Evolutionary conservation across 1,140 invertebrate genomes (phyloP).

Genomic region (Leptinotarsa undecemlineata): DNA sequence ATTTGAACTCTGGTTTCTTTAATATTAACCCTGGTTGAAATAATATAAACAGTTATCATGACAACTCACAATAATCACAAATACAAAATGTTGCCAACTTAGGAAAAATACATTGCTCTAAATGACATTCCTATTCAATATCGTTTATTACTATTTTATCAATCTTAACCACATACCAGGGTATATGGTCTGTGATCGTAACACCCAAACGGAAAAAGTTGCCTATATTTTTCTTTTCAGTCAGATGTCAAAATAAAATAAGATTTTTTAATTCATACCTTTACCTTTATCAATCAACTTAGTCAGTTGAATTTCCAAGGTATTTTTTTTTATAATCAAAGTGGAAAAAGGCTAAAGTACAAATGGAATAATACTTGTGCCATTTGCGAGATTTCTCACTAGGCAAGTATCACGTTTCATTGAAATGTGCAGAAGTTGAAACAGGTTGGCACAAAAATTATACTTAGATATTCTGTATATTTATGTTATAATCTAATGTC

Average conservation of each 20-base stretch:
- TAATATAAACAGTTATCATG: too few relatives aligned
- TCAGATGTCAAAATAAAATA: neutral
- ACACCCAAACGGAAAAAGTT: too few relatives aligned
- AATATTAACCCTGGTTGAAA: too few relatives aligned
- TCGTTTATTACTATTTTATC: too few relatives aligned
- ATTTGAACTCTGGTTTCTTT: too few relatives aligned
- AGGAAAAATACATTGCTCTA: too few relatives aligned
- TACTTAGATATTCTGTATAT: neutral
- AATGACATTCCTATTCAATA: too few relatives aligned
- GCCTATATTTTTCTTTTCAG: neutral
- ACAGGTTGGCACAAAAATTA: neutral
- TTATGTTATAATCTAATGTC: neutral
- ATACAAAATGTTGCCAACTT: too few relatives aligned
- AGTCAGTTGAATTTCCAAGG: neutral
- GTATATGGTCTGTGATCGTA: too few relatives aligned
- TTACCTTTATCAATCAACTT: neutral
- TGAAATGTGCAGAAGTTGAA: neutral
- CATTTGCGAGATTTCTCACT: neutral
- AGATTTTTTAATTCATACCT: neutral
- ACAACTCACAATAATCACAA: too few relatives aligned
- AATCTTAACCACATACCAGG: too few relatives aligned
- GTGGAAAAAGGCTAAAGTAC: neutral
- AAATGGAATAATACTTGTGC: neutral
- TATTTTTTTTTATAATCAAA: neutral
- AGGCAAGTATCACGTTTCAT: neutral